Percentiles rank a stretch among this genome's conserved stretches.
Evolutionary conservation across 2,113 vertebrate species (phyloP).

Genomic region (Petroica traversi): DNA sequence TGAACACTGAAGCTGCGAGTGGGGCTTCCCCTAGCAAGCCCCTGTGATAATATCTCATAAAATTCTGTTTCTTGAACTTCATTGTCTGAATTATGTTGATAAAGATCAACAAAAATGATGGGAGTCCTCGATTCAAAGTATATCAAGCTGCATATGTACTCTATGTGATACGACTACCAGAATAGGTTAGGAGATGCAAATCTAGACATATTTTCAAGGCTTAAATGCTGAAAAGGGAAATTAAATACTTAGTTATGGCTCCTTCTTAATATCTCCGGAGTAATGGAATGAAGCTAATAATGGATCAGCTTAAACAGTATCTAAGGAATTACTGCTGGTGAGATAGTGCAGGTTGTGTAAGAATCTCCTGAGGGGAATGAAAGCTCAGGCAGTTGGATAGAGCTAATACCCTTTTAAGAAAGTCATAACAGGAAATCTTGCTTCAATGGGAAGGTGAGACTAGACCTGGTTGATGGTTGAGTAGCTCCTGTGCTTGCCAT

Average conservation of each 20-base stretch:
- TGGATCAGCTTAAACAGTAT: neutral
- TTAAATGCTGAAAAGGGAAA: neutral
- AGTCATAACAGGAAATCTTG: neutral
- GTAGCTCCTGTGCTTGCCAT: neutral
- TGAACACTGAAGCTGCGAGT: neutral
- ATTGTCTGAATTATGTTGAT: neutral
- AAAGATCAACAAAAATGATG: neutral
- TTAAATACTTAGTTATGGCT: constrained; percentile 30
- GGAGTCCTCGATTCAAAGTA: neutral
- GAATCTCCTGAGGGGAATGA: neutral
- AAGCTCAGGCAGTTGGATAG: neutral
- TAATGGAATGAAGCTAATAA: neutral
- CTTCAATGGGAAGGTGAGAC: neutral
- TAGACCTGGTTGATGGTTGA: neutral
- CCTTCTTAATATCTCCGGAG: neutral
- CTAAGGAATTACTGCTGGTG: constrained; percentile 15
- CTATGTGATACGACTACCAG: neutral
- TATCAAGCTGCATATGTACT: neutral
- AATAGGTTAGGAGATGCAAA: neutral
- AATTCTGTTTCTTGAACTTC: neutral
- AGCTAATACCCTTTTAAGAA: neutral
- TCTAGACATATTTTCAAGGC: neutral
- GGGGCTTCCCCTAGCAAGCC: neutral
- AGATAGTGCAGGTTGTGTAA: neutral
- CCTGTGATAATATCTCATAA: neutral